A percentile compares a stretch with the other conserved stretches of the same genome.
phyloP scores from a whole-genome alignment of 2,113 vertebrate species.

The Phalacrocorax aristotelis region DNA sequence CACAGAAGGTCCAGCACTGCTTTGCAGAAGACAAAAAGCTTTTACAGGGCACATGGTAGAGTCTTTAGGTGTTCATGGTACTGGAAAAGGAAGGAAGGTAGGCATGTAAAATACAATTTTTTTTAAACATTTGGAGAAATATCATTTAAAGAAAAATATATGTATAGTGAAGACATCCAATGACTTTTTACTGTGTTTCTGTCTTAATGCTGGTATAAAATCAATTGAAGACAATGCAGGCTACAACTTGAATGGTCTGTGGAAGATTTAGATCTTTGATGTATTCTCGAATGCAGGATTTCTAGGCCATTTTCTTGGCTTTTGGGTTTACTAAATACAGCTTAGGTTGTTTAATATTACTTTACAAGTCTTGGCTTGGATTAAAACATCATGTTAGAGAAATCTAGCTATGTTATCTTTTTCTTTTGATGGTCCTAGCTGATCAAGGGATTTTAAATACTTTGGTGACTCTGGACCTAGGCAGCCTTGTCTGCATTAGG shows the following conservation, averaged over 20 bases:
- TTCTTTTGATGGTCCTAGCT: not conserved
- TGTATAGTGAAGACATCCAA: not conserved
- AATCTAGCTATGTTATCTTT: not conserved
- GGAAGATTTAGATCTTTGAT: not conserved
- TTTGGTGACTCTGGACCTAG: not conserved
- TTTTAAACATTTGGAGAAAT: not conserved
- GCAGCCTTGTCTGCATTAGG: not conserved
- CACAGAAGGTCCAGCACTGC: not conserved
- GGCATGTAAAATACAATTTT: not conserved
- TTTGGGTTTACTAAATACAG: not conserved
- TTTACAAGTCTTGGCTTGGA: not conserved
- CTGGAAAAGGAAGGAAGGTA: not conserved
- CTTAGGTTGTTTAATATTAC: not conserved
- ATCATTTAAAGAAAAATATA: not conserved
- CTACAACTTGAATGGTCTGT: not conserved
- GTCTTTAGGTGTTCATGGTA: not conserved
- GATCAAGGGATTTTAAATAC: not conserved
- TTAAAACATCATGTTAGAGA: not conserved
- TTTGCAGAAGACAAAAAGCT: not conserved
- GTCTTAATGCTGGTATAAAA: not conserved
- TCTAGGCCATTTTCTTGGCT: not conserved
- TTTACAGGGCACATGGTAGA: not conserved
- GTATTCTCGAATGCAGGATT: not conserved
- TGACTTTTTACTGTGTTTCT: not conserved
- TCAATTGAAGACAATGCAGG: not conserved